Evolutionary conservation across 23 tunicate species (phyloP).

Genomic region (Trididemnum miniatum): DNA sequence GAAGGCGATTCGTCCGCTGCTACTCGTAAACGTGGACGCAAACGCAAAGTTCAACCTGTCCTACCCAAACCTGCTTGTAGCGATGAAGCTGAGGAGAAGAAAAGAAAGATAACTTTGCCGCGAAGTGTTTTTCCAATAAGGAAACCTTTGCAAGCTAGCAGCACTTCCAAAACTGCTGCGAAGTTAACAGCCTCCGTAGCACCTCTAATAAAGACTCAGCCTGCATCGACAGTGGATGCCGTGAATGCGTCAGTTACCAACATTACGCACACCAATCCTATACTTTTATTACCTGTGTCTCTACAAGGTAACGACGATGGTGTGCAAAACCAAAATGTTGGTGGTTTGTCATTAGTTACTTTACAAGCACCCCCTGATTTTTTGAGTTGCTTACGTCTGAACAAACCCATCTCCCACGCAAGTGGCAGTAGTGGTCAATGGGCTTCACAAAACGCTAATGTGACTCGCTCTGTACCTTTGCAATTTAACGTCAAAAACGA

Average conservation of each 20-base stretch:
- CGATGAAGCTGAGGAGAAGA: background rate
- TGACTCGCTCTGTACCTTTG: background rate
- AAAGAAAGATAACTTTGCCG: background rate
- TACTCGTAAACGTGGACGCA: too few species aligned
- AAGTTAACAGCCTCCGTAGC: constrained; percentile 77
- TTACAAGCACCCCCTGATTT: constrained; percentile 57
- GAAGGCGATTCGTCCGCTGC: too few species aligned
- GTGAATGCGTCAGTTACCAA: background rate
- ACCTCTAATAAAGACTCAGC: constrained; percentile 41
- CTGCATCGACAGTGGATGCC: background rate
- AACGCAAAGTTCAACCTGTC: too few species aligned
- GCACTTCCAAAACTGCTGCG: background rate
- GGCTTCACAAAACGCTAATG: background rate
- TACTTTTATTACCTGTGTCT: constrained; percentile 75
- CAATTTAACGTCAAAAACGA: too few species aligned
- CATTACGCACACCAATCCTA: constrained; percentile 29
- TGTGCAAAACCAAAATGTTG: background rate
- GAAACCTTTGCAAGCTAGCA: constrained; percentile 28
- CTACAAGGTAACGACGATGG: constrained; percentile 30
- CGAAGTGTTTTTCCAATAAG: constrained; percentile 23
- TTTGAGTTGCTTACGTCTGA: constrained; percentile 37
- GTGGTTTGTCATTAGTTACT: constrained; percentile 48
- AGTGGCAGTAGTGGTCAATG: background rate
- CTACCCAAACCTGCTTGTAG: too few species aligned
- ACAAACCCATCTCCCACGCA: constrained; percentile 7